Percentiles rank a stretch among this genome's conserved stretches.
Conservation (phyloP, 1,140 invertebrate genomes). For the Bicyclus anynana region DNA sequence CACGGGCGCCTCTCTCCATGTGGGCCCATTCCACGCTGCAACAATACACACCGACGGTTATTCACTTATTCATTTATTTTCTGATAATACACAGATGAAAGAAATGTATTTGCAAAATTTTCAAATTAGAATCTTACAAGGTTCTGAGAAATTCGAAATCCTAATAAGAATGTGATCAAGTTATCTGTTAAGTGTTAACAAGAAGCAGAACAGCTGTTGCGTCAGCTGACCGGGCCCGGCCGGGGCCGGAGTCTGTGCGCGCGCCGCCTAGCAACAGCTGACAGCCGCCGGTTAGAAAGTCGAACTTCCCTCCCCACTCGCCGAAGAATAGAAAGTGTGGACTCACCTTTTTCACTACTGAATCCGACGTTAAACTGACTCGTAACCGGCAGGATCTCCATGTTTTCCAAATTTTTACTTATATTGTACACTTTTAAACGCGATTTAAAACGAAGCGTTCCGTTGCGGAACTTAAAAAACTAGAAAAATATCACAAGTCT, state of each 20-base stretch:
- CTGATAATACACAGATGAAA: no score
- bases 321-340: conserved; percentile 59
- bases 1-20: conserved; percentile 64
- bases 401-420: conserved; percentile 77
- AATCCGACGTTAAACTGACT: conserved; percentile 77
- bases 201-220: conserved; percentile 55
- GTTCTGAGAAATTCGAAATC: no score
- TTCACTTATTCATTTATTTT: background rate
- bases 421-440: conserved; percentile 76
- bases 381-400: conserved; percentile 76
- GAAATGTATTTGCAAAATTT: no score
- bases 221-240: no score
- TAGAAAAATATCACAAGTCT: conserved; percentile 78
- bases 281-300: conserved; percentile 59
- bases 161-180: no score
- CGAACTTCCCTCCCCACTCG: conserved; percentile 43
- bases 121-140: no score
- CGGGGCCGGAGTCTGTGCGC: conserved; percentile 73
- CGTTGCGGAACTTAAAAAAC: conserved; percentile 62
- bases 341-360: conserved; percentile 77
- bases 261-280: conserved; percentile 70
- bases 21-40: conserved; percentile 65
- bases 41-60: conserved; percentile 45
- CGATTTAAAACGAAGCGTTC: conserved; percentile 60
- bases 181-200: no score